Conservation (phyloP, 2,113 vertebrate species). For the Ptyas mucosa region DNA sequence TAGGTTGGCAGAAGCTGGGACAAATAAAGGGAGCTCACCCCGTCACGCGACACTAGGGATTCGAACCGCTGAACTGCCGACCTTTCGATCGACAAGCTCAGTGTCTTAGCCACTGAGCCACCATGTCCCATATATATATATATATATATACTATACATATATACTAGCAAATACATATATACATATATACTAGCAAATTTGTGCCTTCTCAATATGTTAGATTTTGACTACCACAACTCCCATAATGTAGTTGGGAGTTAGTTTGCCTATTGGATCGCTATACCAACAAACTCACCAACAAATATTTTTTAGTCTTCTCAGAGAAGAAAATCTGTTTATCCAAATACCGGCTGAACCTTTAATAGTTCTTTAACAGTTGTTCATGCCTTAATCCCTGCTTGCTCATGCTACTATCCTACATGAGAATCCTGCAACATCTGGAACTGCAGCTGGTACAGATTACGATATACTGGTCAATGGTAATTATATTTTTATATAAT, state of each 20-base stretch:
- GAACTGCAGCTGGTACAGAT: not conserved
- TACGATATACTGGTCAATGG: not conserved
- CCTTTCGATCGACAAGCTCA: too few relatives aligned
- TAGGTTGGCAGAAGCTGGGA: too few relatives aligned
- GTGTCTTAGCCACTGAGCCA: too few relatives aligned
- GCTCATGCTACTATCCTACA: not conserved
- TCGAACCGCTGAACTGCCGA: too few relatives aligned
- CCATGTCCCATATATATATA: too few relatives aligned
- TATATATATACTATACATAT: too few relatives aligned
- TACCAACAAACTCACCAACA: too few relatives aligned
- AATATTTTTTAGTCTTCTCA: not conserved
- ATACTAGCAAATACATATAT: too few relatives aligned
- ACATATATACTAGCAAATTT: not conserved
- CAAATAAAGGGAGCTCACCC: too few relatives aligned
- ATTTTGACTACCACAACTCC: constrained; percentile 9
- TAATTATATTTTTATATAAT: not conserved
- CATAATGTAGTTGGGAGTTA: not conserved
- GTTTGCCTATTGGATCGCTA: not conserved
- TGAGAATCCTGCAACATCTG: not conserved
- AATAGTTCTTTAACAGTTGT: not conserved
- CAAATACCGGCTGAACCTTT: not conserved
- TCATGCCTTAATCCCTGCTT: not conserved
- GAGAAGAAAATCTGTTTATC: not conserved
- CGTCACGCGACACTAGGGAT: too few relatives aligned
- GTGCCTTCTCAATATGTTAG: not conserved